These are phyloP conservation scores for Tokudaia muenninki DNA, from an alignment of 2,797 vertebrate species.

Conservation along the genomic window DNA sequence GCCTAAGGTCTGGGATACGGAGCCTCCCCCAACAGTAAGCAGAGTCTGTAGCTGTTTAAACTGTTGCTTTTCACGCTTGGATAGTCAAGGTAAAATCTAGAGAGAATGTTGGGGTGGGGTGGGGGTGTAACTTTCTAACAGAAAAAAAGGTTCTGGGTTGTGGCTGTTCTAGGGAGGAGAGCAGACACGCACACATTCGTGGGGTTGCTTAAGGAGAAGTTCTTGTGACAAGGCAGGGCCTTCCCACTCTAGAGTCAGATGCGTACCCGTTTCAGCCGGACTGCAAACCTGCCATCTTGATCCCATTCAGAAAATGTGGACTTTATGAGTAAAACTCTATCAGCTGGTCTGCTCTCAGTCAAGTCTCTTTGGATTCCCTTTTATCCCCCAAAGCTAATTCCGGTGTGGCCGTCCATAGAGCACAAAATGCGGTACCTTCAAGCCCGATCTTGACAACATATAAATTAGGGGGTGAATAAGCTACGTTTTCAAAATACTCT, in stretches of 20 bases:
- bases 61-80: conserved; percentile 35
- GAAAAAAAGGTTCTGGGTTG: conserved; percentile 45
- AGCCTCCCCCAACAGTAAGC: neutral
- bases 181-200: neutral
- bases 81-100: conserved; percentile 57
- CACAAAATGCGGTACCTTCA: conserved; percentile 49
- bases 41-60: conserved; percentile 34
- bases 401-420: conserved; percentile 62
- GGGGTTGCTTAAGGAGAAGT: neutral
- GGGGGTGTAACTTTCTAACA: neutral
- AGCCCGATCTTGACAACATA: conserved; percentile 56
- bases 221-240: conserved; percentile 24
- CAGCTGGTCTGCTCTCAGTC: conserved; percentile 78
- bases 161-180: conserved; percentile 42
- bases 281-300: conserved; percentile 79
- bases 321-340: conserved; percentile 79
- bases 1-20: neutral
- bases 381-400: conserved; percentile 76
- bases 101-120: conserved; percentile 32
- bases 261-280: conserved; percentile 51
- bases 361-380: conserved; percentile 75
- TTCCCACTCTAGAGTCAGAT: conserved; percentile 22
- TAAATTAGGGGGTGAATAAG: conserved; percentile 59
- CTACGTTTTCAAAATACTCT: conserved; percentile 57
- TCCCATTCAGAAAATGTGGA: conserved; percentile 81